Evolutionary conservation across 2,797 vertebrate genomes (phyloP), one percentile per base, ranked within the genome.

Genomic region (Coendou prehensilis): DNA sequence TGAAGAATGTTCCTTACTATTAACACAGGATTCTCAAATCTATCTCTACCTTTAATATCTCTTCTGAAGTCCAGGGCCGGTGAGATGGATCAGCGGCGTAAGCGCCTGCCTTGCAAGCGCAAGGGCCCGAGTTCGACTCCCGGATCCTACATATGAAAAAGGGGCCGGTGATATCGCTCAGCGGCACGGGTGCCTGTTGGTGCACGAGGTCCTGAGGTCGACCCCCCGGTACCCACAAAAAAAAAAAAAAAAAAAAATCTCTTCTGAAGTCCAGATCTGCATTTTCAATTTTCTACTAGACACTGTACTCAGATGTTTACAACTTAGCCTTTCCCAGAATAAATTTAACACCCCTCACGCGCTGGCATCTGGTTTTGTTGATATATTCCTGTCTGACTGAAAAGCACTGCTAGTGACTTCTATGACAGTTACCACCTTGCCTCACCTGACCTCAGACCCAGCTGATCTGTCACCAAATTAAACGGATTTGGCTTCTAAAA

Each of bases 1-100:
- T 75, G 26, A 93, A 26, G 89, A 88, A 47, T 80, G 5, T 84
- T 92, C 28, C 45, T 59, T 92, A 61, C 28, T 54, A 71, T n/a
- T 15, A 76, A 64, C 56, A 59, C 13, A 71, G 50, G 47, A 54
- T 79, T 86, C 63, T 89, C 52, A 91, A 59, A 47, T 81, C 13
- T 93, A 37, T 78, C 11, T 54, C 26, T 41, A 63, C 11, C 86
- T 30, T 6, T n/a, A 89, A 45, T 41, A 47, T 88, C 41, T 81
- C 23, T 71, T 91, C 63, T 91, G 37, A 91, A 88, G 11, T 52
- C n/a, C 52, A 87, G 14, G n/a, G n/a, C n/a, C n/a, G n/a, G n/a
- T n/a, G n/a, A n/a, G n/a, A n/a, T n/a, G n/a, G n/a, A n/a, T n/a
- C n/a, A n/a, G n/a, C n/a, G n/a, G n/a, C n/a, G n/a, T n/a, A n/a